These are phyloP conservation scores for Acromyrmex heyeri DNA, from an alignment of 1,140 invertebrate genomes.

Conservation along the genomic window DNA sequence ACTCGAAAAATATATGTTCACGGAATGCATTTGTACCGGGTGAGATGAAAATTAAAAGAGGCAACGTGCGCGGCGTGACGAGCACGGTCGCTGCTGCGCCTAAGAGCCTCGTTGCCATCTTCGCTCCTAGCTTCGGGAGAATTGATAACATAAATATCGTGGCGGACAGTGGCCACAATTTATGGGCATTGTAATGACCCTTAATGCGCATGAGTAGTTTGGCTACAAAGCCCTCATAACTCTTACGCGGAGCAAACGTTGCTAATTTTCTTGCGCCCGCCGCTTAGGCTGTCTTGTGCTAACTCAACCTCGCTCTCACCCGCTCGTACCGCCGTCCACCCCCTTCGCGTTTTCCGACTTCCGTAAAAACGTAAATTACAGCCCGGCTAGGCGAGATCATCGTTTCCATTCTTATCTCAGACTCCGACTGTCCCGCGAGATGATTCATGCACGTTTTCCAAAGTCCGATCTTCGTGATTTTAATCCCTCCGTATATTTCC, in stretches of 20 bases:
- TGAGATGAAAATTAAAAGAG: slow-evolving; percentile 44
- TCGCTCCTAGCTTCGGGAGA: slow-evolving; percentile 60
- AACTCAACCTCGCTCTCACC: slow-evolving; percentile 47
- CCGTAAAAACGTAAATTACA: slow-evolving; percentile 76
- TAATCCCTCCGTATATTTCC: slow-evolving; percentile 50
- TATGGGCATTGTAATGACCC: slow-evolving; percentile 84
- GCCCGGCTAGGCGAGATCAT: slow-evolving; percentile 63
- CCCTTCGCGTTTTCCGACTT: slow-evolving; percentile 24
- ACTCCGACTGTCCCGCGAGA: slow-evolving; percentile 32
- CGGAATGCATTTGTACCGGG: slow-evolving; percentile 19
- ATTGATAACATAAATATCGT: slow-evolving; percentile 84
- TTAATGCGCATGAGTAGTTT: slow-evolving; percentile 84
- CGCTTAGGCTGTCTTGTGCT: slow-evolving; percentile 68
- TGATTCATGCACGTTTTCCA: slow-evolving; percentile 62
- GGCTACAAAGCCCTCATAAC: slow-evolving; percentile 81
- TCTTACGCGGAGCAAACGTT: slow-evolving; percentile 76
- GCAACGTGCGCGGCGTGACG: slow-evolving; percentile 26
- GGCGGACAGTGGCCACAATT: slow-evolving; percentile 80
- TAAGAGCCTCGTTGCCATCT: slow-evolving; percentile 53
- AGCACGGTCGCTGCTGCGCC: slow-evolving; percentile 11
- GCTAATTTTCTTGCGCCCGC: slow-evolving; percentile 80
- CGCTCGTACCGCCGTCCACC: slow-evolving; percentile 7
- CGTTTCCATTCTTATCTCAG: slow-evolving; percentile 71
- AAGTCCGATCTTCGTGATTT: slow-evolving; percentile 58
- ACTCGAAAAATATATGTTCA: slow-evolving; percentile 30